These are phyloP conservation scores for Sinella curviseta DNA, from an alignment of 1,140 invertebrate species.

Conservation along the genomic window DNA sequence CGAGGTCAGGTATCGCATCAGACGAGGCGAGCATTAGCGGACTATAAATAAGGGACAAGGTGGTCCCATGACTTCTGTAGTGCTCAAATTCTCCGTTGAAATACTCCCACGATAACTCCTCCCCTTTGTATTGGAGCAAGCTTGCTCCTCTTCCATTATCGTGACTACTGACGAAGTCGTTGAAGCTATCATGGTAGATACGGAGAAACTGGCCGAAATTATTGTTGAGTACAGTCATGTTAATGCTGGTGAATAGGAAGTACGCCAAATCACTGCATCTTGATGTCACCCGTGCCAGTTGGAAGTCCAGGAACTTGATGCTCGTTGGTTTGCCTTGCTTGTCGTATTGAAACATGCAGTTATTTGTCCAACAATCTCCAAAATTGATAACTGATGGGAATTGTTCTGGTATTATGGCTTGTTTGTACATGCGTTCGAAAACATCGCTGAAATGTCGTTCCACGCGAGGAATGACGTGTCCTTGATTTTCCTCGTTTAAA, in stretches of 20 bases:
- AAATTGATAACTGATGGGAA: background rate
- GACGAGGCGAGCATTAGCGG: background rate
- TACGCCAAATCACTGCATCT: background rate
- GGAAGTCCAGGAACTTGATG: background rate
- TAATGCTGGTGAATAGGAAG: background rate
- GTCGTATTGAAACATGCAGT: background rate
- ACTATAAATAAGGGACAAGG: background rate
- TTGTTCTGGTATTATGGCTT: background rate
- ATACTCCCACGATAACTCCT: background rate
- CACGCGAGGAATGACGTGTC: background rate
- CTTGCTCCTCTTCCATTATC: background rate
- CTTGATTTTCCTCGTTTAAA: background rate
- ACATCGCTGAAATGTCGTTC: background rate
- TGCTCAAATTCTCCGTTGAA: background rate
- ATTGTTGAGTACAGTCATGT: background rate
- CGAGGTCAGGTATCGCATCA: background rate
- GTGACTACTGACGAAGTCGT: background rate
- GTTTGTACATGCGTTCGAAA: background rate
- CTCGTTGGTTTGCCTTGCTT: background rate
- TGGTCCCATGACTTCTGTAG: background rate
- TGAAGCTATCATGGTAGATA: background rate
- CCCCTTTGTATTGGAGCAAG: background rate
- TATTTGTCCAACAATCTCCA: background rate
- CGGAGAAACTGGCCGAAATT: background rate
- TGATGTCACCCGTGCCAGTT: background rate